Evolutionary conservation across 2,113 vertebrate species (phyloP).

Genomic region (Odocoileus hemionus): DNA sequence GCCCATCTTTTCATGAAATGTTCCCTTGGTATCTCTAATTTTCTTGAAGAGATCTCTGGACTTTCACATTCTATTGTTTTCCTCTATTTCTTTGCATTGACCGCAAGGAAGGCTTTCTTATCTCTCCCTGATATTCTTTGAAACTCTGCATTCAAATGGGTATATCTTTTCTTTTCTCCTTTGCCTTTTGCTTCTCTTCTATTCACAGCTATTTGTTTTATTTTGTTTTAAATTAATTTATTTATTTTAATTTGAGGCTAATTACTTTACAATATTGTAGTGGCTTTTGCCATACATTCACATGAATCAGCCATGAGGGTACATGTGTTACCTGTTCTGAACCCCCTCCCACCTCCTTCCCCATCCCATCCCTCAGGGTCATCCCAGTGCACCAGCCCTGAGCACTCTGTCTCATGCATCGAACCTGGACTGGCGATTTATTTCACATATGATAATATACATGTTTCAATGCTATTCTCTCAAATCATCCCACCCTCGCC

Average conservation of each 20-base stretch:
- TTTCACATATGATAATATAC: neutral
- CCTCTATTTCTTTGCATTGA: neutral
- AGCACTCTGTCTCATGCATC: neutral
- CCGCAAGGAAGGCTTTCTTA: accelerated
- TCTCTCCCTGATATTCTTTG: neutral
- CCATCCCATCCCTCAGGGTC: neutral
- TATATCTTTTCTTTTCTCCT: neutral
- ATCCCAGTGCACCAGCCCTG: neutral
- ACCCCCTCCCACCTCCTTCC: neutral
- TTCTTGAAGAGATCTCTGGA: neutral
- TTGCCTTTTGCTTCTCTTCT: neutral
- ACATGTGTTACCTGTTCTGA: neutral
- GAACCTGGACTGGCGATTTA: neutral
- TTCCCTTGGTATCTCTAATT: neutral
- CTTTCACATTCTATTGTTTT: neutral
- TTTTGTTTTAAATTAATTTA: neutral
- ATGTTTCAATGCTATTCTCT: neutral
- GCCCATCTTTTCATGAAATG: neutral
- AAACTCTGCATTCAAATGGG: neutral
- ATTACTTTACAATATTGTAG: neutral
- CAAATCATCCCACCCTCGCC: neutral
- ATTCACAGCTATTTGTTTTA: neutral
- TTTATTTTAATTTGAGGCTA: neutral
- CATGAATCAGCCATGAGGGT: neutral
- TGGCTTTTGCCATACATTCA: neutral